phyloP scores from a whole-genome alignment of 2,888 invertebrate species.

The Pinctada fucata region DNA sequence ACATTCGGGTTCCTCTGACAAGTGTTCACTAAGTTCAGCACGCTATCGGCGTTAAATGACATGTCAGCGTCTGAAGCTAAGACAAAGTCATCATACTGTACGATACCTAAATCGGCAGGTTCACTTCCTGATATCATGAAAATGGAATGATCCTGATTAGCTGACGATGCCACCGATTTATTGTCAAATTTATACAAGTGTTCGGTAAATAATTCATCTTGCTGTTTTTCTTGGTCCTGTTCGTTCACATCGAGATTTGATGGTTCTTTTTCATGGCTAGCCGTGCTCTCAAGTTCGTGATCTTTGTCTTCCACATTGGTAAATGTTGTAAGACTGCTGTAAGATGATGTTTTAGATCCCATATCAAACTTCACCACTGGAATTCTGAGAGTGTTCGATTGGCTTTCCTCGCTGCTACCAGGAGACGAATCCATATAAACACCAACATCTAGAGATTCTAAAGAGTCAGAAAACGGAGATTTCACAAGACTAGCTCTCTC shows the following conservation, averaged over 20 bases:
- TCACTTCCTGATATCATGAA: conserved; percentile 24
- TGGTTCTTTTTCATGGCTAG: neutral
- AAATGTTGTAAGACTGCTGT: conserved; percentile 16
- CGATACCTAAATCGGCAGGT: neutral
- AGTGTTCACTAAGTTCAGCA: conserved; percentile 50
- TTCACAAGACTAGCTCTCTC: conserved; percentile 8
- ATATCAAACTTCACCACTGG: conserved; percentile 9
- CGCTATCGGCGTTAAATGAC: conserved; percentile 55
- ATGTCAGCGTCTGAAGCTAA: conserved; percentile 63
- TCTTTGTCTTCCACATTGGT: conserved; percentile 1
- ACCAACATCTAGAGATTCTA: conserved; percentile 11
- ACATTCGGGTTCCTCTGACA: conserved; percentile 50
- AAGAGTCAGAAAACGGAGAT: neutral
- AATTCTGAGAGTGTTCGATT: neutral
- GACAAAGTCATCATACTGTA: conserved; percentile 50
- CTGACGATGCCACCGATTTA: conserved; percentile 27
- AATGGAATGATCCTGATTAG: conserved; percentile 46
- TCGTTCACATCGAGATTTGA: too few relatives aligned
- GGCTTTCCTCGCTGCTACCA: neutral
- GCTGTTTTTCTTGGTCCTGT: neutral
- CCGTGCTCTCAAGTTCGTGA: neutral
- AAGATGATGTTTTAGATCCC: conserved; percentile 18
- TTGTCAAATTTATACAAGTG: conserved; percentile 6
- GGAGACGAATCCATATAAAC: neutral
- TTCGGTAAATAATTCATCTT: neutral